Evolutionary conservation across 2,888 invertebrate species (phyloP).

Genomic region (Tenthredo mesomela): DNA sequence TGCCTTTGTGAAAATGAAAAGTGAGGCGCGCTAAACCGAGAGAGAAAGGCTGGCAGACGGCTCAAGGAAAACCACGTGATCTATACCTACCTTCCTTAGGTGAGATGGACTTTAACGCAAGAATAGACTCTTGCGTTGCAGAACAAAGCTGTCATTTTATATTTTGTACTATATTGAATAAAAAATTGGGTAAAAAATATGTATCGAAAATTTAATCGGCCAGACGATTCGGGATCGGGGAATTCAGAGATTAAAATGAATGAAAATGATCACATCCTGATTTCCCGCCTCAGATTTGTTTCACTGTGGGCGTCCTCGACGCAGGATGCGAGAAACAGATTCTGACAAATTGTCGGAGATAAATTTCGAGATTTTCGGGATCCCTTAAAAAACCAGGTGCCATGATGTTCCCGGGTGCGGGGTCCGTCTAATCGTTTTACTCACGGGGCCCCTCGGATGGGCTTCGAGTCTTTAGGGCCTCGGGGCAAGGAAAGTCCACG

Average conservation of each 20-base stretch:
- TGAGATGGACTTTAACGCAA: background rate
- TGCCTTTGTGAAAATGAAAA: constrained; percentile 48
- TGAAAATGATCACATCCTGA: background rate
- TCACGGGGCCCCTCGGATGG: constrained; percentile 56
- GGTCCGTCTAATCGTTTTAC: constrained; percentile 69
- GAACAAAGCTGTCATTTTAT: background rate
- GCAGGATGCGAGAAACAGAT: constrained; percentile 47
- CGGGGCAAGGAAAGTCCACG: constrained; percentile 73
- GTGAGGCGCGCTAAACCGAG: constrained; percentile 36
- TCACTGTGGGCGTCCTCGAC: constrained; percentile 56
- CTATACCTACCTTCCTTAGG: background rate
- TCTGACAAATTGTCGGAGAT: constrained; percentile 72
- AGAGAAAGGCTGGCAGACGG: constrained; percentile 29
- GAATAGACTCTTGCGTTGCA: constrained; percentile 4
- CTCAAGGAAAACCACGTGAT: constrained; percentile 36
- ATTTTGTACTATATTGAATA: background rate
- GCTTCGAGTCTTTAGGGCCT: constrained; percentile 27
- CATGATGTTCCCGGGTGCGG: constrained; percentile 6
- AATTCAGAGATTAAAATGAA: background rate
- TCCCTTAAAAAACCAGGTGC: constrained; percentile 51
- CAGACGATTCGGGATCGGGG: background rate
- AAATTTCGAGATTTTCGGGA: constrained; percentile 70
- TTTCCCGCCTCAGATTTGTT: background rate
- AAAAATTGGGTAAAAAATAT: background rate
- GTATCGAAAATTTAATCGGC: background rate